Evolutionary conservation across 2,113 vertebrate genomes (phyloP).

Genomic region (Phalacrocorax aristotelis): DNA sequence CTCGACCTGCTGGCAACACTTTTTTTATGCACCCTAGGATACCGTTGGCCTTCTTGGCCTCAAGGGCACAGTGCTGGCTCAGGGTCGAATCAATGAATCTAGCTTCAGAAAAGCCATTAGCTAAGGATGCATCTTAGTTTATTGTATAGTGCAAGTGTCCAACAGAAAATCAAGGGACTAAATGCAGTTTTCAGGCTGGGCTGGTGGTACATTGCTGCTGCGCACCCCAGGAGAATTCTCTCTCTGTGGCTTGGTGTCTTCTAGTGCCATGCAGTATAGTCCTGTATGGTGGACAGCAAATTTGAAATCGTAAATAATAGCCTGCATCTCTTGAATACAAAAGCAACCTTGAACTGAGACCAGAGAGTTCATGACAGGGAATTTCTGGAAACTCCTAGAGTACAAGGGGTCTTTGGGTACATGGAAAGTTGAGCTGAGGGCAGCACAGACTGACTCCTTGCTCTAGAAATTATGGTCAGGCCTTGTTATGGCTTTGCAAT

Average conservation of each 20-base stretch:
- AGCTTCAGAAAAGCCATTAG: neutral
- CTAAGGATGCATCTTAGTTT: neutral
- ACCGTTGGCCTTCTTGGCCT: too few species aligned
- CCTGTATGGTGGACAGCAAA: neutral
- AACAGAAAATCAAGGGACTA: neutral
- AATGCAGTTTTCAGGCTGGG: neutral
- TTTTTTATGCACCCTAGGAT: too few species aligned
- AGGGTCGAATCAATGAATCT: neutral
- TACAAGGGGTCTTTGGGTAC: neutral
- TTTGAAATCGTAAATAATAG: neutral
- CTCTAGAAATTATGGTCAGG: neutral
- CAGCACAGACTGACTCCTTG: neutral
- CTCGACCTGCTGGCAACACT: too few species aligned
- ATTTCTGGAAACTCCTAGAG: neutral
- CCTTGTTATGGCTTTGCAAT: neutral
- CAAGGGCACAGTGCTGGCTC: too few species aligned
- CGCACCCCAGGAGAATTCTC: neutral
- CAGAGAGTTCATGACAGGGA: neutral
- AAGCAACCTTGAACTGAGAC: neutral
- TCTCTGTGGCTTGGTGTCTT: neutral
- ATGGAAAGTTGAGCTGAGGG: neutral
- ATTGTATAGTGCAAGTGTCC: neutral
- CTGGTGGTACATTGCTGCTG: neutral
- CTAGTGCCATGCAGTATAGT: rapidly evolving
- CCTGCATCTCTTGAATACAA: neutral